These are phyloP conservation scores for Myotis davidii DNA, from an alignment of 2,113 vertebrate species.

Conservation along the genomic window DNA sequence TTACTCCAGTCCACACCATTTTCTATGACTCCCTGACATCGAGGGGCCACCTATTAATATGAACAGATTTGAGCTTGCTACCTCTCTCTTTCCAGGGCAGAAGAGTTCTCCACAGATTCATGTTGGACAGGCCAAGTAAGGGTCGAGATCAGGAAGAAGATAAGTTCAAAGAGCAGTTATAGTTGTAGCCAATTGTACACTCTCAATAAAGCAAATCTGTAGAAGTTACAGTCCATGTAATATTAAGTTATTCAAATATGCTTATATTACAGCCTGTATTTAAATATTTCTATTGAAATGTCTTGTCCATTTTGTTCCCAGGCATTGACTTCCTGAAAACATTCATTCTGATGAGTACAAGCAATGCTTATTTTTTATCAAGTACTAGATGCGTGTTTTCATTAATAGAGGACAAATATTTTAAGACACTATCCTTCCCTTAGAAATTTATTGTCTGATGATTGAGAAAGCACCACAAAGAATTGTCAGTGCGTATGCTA, in stretches of 20 bases:
- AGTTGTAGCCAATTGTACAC: background rate
- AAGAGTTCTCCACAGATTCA: background rate
- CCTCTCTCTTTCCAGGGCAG: background rate
- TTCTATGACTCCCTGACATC: background rate
- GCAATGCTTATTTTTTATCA: slow-evolving; percentile 1
- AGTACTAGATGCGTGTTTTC: background rate
- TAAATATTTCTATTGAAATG: background rate
- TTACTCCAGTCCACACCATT: background rate
- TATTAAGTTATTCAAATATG: background rate
- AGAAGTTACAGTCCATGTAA: background rate
- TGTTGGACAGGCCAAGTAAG: background rate
- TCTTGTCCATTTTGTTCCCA: background rate
- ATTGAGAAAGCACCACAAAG: background rate
- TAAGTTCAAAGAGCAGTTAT: background rate
- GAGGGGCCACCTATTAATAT: background rate
- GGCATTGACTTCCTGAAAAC: slow-evolving; percentile 24
- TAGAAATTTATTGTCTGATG: background rate
- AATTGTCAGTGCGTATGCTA: background rate
- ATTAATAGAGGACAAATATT: background rate
- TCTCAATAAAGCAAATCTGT: background rate
- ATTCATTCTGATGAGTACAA: background rate
- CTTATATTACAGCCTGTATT: background rate
- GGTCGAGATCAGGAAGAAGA: background rate
- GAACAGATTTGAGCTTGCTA: background rate
- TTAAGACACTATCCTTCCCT: background rate